Base-by-base conservation (phyloP, 2,113 vertebrate genomes). In the Hassar affinis region DNA sequence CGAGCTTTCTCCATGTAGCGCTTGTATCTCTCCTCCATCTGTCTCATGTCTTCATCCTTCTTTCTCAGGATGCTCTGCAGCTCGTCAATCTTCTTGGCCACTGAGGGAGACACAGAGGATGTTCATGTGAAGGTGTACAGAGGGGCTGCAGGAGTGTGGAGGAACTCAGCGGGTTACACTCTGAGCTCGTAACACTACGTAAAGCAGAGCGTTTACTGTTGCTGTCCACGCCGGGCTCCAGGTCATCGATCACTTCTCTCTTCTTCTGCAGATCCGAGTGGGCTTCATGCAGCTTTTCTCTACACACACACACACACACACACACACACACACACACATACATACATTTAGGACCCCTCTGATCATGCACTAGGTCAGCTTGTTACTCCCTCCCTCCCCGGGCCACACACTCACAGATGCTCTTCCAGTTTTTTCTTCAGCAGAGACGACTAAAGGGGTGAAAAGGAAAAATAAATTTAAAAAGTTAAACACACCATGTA, bases 221-320 rank as follows among this genome's bases (percentile, higher is more conserved):
- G 88, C 86, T 83, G 85, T 96, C 95, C 0, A 90, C 88, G 33
- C 92, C 94, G 0, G 96, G 96, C 86, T 97, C 95, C 11, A 98
- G 91, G 68, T 95, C 94, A 54, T 98, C 96, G 0, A 98, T 95
- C 86, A 95, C 95, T 80, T 97, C 96, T 10, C 88, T 91, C 62
- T 98, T 97, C 91, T 94, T 95, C 82, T 97, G 96, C n/a, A 98
- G 94, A 79, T 97, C 96, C 1, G 96, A 93, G 54, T 96, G 96
- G 0, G 95, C 96, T 74, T 97, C 96, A 0, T 96, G 95, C 57
- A 98, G 94, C 90, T 96, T 96, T 91, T 95, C 95, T 83, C 96
- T 97, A 87, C 6, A 77, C 59, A 61, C 18, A 12, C 76, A 59
- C 38, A 42, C 38, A 42, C 38, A 42, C 38, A 42, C 38, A 42